Evolutionary conservation across 2,888 invertebrate species (phyloP).

Genomic region (Odontocolon sp.): DNA sequence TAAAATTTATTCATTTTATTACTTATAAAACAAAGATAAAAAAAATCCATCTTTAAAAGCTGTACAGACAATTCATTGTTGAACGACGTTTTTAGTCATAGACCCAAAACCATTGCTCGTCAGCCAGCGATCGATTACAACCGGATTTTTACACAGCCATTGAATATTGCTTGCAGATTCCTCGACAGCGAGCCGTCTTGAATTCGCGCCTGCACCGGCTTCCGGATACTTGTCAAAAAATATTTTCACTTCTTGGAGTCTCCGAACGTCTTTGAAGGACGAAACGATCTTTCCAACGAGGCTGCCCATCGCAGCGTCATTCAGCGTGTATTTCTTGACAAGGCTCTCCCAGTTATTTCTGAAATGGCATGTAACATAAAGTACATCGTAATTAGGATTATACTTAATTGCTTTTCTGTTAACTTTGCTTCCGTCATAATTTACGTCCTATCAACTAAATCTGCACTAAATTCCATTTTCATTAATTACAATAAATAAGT

Average conservation of each 20-base stretch:
- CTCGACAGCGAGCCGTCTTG: conserved; percentile 49
- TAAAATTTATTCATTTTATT: no score
- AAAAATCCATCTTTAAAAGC: no score
- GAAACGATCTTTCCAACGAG: conserved; percentile 57
- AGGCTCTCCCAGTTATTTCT: conserved; percentile 51
- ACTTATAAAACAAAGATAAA: no score
- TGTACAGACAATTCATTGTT: background rate
- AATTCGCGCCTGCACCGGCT: conserved; percentile 55
- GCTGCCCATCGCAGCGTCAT: conserved; percentile 54
- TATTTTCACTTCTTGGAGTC: conserved; percentile 44
- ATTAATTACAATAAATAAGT: no score
- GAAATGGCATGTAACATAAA: background rate
- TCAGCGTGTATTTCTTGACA: conserved; percentile 55
- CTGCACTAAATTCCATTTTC: no score
- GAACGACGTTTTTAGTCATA: background rate
- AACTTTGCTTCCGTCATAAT: no score
- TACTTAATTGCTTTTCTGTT: no score
- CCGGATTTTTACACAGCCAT: conserved; percentile 51
- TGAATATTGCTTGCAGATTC: conserved; percentile 52
- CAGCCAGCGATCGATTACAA: conserved; percentile 47
- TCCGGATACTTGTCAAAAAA: conserved; percentile 56
- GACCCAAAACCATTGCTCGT: conserved; percentile 18
- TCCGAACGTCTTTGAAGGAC: conserved; percentile 38
- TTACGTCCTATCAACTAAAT: no score
- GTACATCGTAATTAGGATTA: no score